A percentile compares a stretch with the other conserved stretches of the same genome.
Evolutionary conservation across 2,888 invertebrate species (phyloP).

Genomic region (Mesodorylaimus sp.): DNA sequence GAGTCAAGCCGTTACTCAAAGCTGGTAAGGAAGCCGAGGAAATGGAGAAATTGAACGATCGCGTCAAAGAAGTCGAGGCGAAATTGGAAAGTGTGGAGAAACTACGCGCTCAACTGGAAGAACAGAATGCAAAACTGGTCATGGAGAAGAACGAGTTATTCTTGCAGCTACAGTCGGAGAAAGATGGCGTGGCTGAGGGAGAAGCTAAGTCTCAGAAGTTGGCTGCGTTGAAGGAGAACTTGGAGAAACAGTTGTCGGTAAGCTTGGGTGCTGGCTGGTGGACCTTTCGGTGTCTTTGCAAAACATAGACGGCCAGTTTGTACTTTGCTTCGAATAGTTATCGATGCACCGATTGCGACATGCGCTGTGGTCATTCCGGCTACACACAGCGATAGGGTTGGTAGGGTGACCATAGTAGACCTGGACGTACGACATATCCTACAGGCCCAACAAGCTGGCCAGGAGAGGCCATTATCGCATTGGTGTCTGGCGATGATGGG

Average conservation of each 20-base stretch:
- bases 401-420: no score
- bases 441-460: no score
- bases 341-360: no score
- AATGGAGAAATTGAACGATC: slow-evolving; percentile 47
- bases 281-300: no score
- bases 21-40: slow-evolving; percentile 97
- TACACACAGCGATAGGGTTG: no score
- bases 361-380: no score
- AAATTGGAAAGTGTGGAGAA: slow-evolving; percentile 10
- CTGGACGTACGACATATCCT: no score
- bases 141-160: slow-evolving; percentile 71
- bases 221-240: slow-evolving; percentile 78
- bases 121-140: slow-evolving; percentile 54
- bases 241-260: slow-evolving; percentile 78
- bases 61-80: slow-evolving; percentile 1
- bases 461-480: no score
- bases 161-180: slow-evolving; percentile 68
- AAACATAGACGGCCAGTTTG: no score
- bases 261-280: slow-evolving; percentile 63
- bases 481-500: no score
- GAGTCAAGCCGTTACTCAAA: slow-evolving; percentile 92
- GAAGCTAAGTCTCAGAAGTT: slow-evolving; percentile 81
- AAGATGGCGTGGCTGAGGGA: slow-evolving; percentile 65
- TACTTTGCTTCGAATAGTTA: no score
- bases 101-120: slow-evolving; percentile 2